phyloP scores from a whole-genome alignment of 2,113 vertebrate genomes.

The Ellobius talpinus region DNA sequence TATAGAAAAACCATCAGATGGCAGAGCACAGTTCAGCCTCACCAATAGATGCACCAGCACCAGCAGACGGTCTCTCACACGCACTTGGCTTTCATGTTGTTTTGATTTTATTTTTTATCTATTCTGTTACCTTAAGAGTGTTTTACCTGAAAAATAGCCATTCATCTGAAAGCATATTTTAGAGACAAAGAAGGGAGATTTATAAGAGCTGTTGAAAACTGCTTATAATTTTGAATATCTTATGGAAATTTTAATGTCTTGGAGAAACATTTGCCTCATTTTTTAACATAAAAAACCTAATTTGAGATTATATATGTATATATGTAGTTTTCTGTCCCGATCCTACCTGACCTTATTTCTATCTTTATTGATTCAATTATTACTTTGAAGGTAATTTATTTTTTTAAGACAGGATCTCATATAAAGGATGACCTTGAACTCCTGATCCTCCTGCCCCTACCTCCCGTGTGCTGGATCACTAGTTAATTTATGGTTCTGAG shows the following conservation, averaged over 20 bases:
- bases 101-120: not conserved
- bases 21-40: no score
- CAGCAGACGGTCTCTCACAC: not conserved
- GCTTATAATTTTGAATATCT: no score
- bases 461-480: no score
- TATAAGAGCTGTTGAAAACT: not conserved
- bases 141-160: slow-evolving; percentile 10
- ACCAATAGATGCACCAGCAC: not conserved
- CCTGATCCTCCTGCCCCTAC: not conserved
- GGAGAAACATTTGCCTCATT: no score
- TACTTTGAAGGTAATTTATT: not conserved
- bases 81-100: not conserved
- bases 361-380: not conserved
- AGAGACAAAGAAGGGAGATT: not conserved
- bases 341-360: not conserved
- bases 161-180: not conserved
- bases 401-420: not conserved
- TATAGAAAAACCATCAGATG: no score
- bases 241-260: no score
- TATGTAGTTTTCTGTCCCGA: not conserved
- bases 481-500: not conserved
- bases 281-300: no score
- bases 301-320: not conserved
- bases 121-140: not conserved
- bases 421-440: not conserved